Conservation (phyloP, 2,888 invertebrate genomes). For the Spisula subtruncata region DNA sequence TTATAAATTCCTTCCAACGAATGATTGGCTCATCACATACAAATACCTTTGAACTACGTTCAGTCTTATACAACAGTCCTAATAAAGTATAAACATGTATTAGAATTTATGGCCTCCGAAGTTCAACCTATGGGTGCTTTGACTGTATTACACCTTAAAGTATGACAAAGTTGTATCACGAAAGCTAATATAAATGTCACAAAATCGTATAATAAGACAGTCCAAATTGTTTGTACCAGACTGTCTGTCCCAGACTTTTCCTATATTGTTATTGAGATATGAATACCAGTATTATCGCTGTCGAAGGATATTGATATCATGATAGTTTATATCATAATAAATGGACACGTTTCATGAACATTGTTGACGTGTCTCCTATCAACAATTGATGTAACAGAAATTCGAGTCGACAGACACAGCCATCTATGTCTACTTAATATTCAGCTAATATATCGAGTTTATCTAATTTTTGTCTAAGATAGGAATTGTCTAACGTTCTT, state of each 20-base stretch:
- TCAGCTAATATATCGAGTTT: not conserved
- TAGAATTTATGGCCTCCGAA: too few species aligned
- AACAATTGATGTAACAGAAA: not conserved
- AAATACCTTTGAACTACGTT: too few species aligned
- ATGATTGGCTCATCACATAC: too few species aligned
- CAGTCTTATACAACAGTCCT: too few species aligned
- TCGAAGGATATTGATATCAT: not conserved
- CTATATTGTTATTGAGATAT: not conserved
- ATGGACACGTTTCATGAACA: not conserved
- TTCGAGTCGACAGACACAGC: not conserved
- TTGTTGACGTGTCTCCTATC: not conserved
- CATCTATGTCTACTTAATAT: not conserved
- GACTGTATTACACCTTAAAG: too few species aligned
- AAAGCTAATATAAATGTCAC: not conserved
- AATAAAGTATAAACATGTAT: too few species aligned
- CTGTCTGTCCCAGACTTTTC: not conserved
- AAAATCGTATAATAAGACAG: not conserved
- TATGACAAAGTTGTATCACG: too few species aligned
- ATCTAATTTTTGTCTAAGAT: not conserved
- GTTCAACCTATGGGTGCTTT: too few species aligned
- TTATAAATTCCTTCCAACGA: too few species aligned
- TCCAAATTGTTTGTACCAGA: too few species aligned
- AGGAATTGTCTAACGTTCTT: not conserved
- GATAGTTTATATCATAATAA: not conserved
- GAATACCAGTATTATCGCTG: not conserved